These are phyloP conservation scores for Steinernema feltiae DNA, from an alignment of 1,140 invertebrate species.

Conservation along the genomic window DNA sequence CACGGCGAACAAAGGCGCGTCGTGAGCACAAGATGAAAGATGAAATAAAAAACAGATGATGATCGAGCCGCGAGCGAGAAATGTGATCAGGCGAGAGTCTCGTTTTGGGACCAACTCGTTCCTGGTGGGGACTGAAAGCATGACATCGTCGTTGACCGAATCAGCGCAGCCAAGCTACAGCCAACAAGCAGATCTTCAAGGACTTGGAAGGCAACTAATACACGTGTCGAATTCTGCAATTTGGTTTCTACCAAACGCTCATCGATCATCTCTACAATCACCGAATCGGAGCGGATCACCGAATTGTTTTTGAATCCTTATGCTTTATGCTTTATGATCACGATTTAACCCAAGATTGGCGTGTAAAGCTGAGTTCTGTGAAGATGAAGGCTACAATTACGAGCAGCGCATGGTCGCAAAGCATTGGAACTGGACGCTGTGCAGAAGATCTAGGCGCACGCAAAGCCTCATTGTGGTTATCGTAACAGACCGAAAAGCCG, in stretches of 20 bases:
- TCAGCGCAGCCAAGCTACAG: conserved; percentile 33
- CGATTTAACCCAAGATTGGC: not conserved
- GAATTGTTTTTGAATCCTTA: conserved; percentile 46
- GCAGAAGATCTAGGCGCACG: too few relatives aligned
- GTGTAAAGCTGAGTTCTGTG: not conserved
- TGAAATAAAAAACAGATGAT: too few relatives aligned
- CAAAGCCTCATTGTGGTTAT: too few relatives aligned
- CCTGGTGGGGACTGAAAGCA: not conserved
- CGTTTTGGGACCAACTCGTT: too few relatives aligned
- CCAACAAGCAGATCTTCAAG: conserved; percentile 22
- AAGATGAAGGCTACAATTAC: not conserved
- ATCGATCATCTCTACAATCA: conserved; percentile 50
- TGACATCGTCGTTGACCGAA: conserved; percentile 4
- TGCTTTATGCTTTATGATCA: conserved; percentile 50
- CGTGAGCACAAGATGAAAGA: too few relatives aligned
- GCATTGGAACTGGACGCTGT: too few relatives aligned
- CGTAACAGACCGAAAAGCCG: too few relatives aligned
- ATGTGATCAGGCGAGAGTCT: too few relatives aligned
- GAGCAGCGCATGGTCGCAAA: too few relatives aligned
- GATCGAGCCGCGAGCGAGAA: too few relatives aligned
- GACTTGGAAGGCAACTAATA: not conserved
- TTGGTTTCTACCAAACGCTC: conserved; percentile 48
- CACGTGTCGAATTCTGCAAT: conserved; percentile 33
- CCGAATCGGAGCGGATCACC: conserved; percentile 29
- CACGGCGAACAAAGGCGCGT: too few relatives aligned